A percentile compares a stretch with the other conserved stretches of the same genome.
Conservation (phyloP, 2,888 invertebrate genomes). For the Hedya salicella region DNA sequence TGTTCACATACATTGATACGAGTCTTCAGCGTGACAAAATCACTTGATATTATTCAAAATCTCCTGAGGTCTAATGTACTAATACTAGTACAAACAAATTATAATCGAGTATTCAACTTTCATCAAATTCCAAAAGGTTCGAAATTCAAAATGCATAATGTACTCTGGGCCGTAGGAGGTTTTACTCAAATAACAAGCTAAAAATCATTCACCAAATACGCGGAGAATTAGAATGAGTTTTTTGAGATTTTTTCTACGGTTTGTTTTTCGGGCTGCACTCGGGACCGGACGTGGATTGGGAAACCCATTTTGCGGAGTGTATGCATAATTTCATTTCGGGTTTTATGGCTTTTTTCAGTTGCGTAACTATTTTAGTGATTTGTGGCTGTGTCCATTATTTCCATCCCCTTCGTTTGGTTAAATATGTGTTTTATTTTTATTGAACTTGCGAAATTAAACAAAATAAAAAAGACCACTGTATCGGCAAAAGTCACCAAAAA, state of each 20-base stretch:
- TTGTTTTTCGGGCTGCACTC: neutral
- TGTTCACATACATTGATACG: no score
- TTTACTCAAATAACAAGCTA: neutral
- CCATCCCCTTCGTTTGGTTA: neutral
- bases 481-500: no score
- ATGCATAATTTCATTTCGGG: constrained; percentile 21
- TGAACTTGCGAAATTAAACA: neutral
- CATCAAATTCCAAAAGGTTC: no score
- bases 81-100: no score
- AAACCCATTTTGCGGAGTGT: constrained; percentile 27
- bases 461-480: no score
- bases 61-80: no score
- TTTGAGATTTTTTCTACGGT: neutral
- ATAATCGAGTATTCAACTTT: no score
- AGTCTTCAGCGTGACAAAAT: no score
- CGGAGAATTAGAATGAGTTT: neutral
- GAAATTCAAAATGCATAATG: no score
- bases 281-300: constrained; percentile 2
- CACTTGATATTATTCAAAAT: no score
- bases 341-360: constrained; percentile 14
- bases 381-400: constrained; percentile 8
- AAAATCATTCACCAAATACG: constrained; percentile 1
- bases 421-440: neutral
- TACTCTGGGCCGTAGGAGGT: no score
- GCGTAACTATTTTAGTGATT: constrained; percentile 23